Percentiles rank a stretch among this genome's conserved stretches.
Conservation (phyloP, 2,797 vertebrate species). For the Sebastes minor region DNA sequence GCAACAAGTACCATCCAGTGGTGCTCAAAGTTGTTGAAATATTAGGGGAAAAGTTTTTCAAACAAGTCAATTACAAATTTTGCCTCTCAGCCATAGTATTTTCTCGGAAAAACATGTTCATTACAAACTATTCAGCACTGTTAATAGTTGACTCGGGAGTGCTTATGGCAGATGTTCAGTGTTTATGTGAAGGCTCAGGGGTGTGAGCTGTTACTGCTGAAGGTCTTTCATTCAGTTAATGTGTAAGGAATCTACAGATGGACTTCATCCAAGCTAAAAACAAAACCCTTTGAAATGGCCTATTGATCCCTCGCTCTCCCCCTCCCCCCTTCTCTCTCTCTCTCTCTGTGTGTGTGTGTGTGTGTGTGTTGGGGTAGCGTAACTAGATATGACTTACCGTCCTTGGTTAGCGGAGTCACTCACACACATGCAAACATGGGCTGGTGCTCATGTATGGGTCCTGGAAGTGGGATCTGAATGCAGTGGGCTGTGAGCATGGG, state of each 20-base stretch:
- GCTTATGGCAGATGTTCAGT: conserved; percentile 81
- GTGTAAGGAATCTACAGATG: conserved; percentile 83
- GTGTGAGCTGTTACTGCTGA: conserved; percentile 67
- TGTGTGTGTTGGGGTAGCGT: conserved; percentile 17
- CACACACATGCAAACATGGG: conserved; percentile 50
- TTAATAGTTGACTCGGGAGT: conserved; percentile 84
- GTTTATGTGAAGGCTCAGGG: conserved; percentile 82
- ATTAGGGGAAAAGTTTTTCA: conserved; percentile 16
- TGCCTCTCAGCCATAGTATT: conserved; percentile 23
- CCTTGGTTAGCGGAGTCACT: conserved; percentile 47
- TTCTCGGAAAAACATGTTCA: conserved; percentile 9
- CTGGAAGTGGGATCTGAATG: conserved; percentile 57
- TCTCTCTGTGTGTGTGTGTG: not conserved
- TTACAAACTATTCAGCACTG: conserved; percentile 43
- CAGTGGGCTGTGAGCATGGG: conserved; percentile 75
- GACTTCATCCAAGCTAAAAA: conserved; percentile 85
- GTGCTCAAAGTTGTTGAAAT: conserved; percentile 14
- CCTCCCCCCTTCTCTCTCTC: not conserved
- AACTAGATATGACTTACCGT: conserved; percentile 56
- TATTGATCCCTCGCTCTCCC: conserved; percentile 54
- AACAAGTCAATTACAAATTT: conserved; percentile 11
- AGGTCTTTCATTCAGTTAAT: conserved; percentile 71
- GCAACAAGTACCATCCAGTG: not conserved
- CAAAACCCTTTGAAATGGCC: conserved; percentile 81
- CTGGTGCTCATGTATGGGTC: conserved; percentile 34